Evolutionary conservation across 1,140 invertebrate species (phyloP), one percentile per base, ranked within the genome.

Genomic region (Grapholita molesta): DNA sequence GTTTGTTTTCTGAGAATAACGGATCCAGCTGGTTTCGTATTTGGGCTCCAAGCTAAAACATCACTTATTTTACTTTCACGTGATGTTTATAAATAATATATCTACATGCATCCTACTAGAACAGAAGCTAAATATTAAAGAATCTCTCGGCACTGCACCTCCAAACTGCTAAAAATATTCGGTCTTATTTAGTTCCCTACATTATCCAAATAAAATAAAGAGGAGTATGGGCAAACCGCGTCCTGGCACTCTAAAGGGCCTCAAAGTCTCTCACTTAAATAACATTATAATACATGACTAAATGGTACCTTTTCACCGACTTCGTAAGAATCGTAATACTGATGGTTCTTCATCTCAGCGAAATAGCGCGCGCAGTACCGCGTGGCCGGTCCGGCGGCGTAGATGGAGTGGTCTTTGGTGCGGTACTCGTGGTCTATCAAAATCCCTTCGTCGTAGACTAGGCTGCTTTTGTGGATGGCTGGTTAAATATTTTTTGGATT

Each of bases 331-430:
- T 93, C 93, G 75, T 92, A 94, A 70, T 93, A 92, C 25, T 89
- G 83, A 42, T 94, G 94, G 7, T 85, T 73, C 70, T 86, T 85
- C 28, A 87, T 73, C 0, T 93, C 88, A 0, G 92, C 92, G 48
- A 89, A 87, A 74, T 93, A 94, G 65, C 85, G 91, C 53, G 92
- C 92, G 2, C 92, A 89, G 74, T 95, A 95, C 67, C 92, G 92
- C 1, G 96, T 96, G n/a, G 94, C 75, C 0, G 95, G 92, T 0
- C 96, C 96, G n/a, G 95, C 96, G 0, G 94, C 95, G 71, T 94
- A 94, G 71, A 97, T 94, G 3, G 84, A 86, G 0, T 93, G 92
- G 81, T 96, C 95, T 76, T 94, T 95, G 0, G 96, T 96, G 53
- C 92, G 88, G 76, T 94, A 96, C 53, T 94, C 83, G 4, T 93